Evolutionary conservation across 2,797 vertebrate species (phyloP).

Genomic region (Platalea minor): DNA sequence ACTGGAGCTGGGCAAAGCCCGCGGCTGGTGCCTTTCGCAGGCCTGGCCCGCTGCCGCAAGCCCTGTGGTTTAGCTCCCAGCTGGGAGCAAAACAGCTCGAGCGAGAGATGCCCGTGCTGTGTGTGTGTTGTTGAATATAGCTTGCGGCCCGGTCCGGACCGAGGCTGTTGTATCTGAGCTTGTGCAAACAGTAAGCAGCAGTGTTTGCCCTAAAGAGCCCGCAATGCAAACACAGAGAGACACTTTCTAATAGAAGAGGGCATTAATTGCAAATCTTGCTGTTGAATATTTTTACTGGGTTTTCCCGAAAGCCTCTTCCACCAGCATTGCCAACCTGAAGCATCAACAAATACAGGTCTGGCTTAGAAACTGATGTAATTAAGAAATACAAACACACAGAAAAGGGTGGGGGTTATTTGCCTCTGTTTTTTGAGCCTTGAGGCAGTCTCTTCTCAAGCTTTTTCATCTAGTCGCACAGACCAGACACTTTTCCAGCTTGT

Average conservation of each 20-base stretch:
- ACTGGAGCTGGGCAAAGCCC: background rate
- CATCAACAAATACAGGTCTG: background rate
- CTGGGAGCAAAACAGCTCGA: background rate
- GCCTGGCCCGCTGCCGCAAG: fast-evolving
- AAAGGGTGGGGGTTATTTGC: background rate
- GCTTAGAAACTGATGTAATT: background rate
- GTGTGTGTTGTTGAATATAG: background rate
- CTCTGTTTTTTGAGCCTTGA: background rate
- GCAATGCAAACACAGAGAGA: background rate
- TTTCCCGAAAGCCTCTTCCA: background rate
- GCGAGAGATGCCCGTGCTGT: background rate
- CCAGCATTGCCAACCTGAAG: background rate
- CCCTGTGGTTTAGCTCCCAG: background rate
- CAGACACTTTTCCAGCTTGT: background rate
- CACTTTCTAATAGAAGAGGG: background rate
- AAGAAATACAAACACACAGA: background rate
- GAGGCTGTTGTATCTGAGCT: background rate
- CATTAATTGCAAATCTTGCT: background rate
- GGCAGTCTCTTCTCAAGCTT: background rate
- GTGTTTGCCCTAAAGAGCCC: background rate
- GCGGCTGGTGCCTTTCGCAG: background rate
- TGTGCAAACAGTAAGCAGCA: background rate
- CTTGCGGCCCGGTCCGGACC: fast-evolving
- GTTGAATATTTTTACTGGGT: background rate
- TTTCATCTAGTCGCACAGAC: background rate